These are phyloP conservation scores for Pomatorhinus ruficollis DNA, from an alignment of 2,113 vertebrate species.

Conservation along the genomic window DNA sequence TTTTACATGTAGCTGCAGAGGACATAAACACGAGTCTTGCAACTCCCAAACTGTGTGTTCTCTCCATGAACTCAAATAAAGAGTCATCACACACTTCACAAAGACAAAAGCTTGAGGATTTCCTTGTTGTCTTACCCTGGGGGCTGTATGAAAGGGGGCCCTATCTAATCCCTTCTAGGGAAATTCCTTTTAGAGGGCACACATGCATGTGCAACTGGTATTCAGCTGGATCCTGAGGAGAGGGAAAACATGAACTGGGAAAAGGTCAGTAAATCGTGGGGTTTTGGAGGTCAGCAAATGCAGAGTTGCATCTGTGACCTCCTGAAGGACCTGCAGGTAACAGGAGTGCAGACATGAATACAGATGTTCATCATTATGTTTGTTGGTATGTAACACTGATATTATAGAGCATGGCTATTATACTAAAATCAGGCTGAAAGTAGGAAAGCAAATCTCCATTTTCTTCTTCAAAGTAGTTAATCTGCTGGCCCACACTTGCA, in stretches of 20 bases:
- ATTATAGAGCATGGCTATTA: neutral
- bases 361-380: neutral
- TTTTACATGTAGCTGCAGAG: neutral
- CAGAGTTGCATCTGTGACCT: neutral
- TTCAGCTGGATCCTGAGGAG: neutral
- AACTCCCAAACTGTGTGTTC: neutral
- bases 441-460: neutral
- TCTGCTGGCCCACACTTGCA: neutral
- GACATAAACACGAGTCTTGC: neutral
- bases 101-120: neutral
- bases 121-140: neutral
- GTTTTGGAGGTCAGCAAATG: neutral
- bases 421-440: neutral
- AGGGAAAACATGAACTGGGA: neutral
- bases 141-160: neutral
- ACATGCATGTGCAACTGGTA: neutral
- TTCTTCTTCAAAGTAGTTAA: neutral
- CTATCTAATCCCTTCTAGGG: neutral
- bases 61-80: neutral
- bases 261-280: accelerated
- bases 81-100: neutral
- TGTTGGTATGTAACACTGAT: neutral
- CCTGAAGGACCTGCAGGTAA: neutral
- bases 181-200: neutral
- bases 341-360: neutral